Evolutionary conservation across 1,140 invertebrate genomes (phyloP).

Genomic region (Pseudomyrmex sp.): DNA sequence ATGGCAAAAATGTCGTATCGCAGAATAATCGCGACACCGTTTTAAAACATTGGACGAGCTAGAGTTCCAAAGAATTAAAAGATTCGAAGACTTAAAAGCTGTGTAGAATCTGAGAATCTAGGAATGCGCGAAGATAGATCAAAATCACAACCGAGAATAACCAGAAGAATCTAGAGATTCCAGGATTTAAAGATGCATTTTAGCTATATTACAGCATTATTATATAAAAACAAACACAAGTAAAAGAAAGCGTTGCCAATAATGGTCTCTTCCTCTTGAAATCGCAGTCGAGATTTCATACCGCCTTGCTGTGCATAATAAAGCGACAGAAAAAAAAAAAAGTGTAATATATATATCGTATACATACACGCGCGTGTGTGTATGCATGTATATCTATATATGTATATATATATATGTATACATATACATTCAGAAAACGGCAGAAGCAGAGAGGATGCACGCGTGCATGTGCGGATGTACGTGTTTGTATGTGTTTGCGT

Average conservation of each 20-base stretch:
- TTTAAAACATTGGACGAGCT: background rate
- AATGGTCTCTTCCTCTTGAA: conserved; percentile 47
- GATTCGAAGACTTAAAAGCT: conserved; percentile 13
- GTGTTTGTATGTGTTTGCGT: conserved; percentile 17
- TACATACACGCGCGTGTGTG: background rate
- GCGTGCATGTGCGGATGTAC: conserved; percentile 19
- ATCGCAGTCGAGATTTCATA: conserved; percentile 36
- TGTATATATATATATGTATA: conserved; percentile 21
- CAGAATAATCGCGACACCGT: background rate
- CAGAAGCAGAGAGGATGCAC: conserved; percentile 23
- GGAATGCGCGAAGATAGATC: conserved; percentile 1
- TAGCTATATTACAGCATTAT: conserved; percentile 39
- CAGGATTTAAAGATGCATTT: conserved; percentile 44
- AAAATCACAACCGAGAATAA: conserved; percentile 7
- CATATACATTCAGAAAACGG: conserved; percentile 14
- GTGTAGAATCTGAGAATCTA: conserved; percentile 14
- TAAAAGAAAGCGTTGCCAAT: conserved; percentile 38
- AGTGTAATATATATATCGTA: conserved; percentile 12
- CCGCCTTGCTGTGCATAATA: conserved; percentile 39
- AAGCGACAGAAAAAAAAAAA: conserved; percentile 15
- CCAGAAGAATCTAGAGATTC: conserved; percentile 26
- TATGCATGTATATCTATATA: background rate
- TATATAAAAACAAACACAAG: conserved; percentile 28
- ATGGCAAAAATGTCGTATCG: too few relatives aligned
- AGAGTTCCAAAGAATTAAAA: conserved; percentile 26